Evolutionary conservation across 1,140 invertebrate genomes (phyloP).

Genomic region (Cotesia typhae): DNA sequence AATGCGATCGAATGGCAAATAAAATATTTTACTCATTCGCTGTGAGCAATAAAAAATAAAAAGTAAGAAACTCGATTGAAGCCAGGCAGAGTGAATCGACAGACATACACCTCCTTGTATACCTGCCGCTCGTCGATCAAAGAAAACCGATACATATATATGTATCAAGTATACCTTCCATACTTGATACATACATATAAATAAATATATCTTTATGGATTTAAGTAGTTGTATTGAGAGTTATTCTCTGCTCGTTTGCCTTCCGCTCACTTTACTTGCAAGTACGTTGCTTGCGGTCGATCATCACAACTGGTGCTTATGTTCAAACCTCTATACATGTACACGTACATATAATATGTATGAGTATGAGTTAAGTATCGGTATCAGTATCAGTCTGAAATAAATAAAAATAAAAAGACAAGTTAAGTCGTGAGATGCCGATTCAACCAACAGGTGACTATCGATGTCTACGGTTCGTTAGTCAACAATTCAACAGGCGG

Average conservation of each 20-base stretch:
- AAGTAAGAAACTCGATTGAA: conserved; percentile 28
- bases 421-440: conserved; percentile 30
- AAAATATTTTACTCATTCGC: neutral
- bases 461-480: conserved; percentile 30
- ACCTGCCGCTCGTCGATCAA: conserved; percentile 39
- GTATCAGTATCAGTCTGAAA: neutral
- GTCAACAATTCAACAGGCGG: conserved; percentile 24
- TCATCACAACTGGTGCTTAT: conserved; percentile 19
- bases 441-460: conserved; percentile 41
- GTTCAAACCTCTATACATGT: neutral
- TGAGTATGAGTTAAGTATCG: neutral
- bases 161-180: conserved; percentile 3
- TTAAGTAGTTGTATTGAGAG: conserved; percentile 22
- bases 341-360: no score
- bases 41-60: conserved; percentile 12
- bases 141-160: conserved; percentile 28
- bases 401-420: neutral
- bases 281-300: conserved; percentile 14
- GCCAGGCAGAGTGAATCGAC: conserved; percentile 41
- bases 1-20: conserved; percentile 1
- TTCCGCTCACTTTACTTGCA: conserved; percentile 24
- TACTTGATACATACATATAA: conserved; percentile 5
- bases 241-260: conserved; percentile 33
- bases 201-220: conserved; percentile 13
- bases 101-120: conserved; percentile 37